These are phyloP conservation scores for Podargus strigoides DNA, from an alignment of 2,797 vertebrate genomes.

Conservation along the genomic window DNA sequence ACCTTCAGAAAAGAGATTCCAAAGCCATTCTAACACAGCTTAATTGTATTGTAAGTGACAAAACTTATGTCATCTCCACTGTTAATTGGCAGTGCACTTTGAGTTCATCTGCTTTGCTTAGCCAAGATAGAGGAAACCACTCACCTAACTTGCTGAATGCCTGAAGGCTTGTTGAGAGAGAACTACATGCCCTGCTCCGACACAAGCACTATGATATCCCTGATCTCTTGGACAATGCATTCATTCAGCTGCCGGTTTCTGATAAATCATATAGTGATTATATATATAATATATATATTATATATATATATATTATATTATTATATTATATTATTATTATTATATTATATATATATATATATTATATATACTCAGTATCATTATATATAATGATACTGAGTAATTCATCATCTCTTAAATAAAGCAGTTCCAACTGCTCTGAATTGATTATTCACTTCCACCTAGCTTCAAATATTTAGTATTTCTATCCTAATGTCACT, in stretches of 20 bases:
- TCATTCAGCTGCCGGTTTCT: background rate
- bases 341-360: no score
- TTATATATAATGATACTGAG: background rate
- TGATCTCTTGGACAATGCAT: background rate
- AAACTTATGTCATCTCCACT: background rate
- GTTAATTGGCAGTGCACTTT: background rate
- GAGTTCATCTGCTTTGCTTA: background rate
- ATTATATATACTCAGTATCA: no score
- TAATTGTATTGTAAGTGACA: background rate
- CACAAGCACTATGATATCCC: accelerated
- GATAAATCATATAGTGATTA: no score
- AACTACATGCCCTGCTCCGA: background rate
- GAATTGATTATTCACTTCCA: background rate
- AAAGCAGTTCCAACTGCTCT: background rate
- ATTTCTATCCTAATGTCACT: background rate
- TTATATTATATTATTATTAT: no score
- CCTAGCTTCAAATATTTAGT: background rate
- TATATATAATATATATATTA: no score
- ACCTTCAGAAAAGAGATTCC: background rate
- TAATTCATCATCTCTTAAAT: background rate
- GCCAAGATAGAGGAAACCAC: background rate
- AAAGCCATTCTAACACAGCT: background rate
- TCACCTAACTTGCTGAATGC: background rate
- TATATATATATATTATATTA: no score
- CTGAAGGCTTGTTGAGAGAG: background rate